These are phyloP conservation scores for Palaemon carinicauda DNA, from an alignment of 1,140 invertebrate species.

Conservation along the genomic window DNA sequence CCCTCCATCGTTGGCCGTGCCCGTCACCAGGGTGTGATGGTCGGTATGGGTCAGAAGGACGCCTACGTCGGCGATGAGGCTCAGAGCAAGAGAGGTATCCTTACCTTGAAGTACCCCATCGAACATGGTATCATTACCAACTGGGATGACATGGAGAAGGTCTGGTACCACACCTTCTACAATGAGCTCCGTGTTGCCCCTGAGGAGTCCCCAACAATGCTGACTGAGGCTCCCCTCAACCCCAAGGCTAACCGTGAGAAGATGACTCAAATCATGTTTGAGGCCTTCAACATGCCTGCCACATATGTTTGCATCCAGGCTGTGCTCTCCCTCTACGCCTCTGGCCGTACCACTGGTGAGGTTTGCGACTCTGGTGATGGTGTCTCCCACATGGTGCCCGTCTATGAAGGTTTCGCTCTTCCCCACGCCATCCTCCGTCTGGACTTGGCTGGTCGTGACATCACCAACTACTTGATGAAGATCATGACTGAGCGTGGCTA, in stretches of 20 bases:
- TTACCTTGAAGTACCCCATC: constrained; percentile 92
- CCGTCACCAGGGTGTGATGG: constrained; percentile 78
- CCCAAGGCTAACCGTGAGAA: no score
- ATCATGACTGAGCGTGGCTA: constrained; percentile 68
- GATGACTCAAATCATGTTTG: constrained; percentile 61
- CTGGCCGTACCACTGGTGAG: constrained; percentile 47
- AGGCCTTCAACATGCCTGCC: constrained; percentile 62
- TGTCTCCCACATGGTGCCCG: constrained; percentile 43
- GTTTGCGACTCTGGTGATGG: constrained; percentile 50
- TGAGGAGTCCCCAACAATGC: constrained; percentile 80
- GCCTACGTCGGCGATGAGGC: constrained; percentile 92
- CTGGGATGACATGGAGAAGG: constrained; percentile 98
- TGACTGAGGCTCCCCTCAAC: no score
- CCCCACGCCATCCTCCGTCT: constrained; percentile 51
- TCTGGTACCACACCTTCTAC: constrained; percentile 96
- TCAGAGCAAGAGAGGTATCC: constrained; percentile 89
- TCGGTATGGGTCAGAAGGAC: constrained; percentile 94
- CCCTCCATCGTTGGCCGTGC: constrained; percentile 73
- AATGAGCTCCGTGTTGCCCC: constrained; percentile 93
- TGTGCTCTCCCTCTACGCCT: constrained; percentile 49
- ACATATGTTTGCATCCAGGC: constrained; percentile 49
- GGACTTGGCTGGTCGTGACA: constrained; percentile 65
- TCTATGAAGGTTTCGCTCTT: constrained; percentile 50
- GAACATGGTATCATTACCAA: constrained; percentile 95
- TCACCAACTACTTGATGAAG: constrained; percentile 67